phyloP scores from a whole-genome alignment of 2,797 vertebrate genomes.

The Crocodylus rhombifer region DNA sequence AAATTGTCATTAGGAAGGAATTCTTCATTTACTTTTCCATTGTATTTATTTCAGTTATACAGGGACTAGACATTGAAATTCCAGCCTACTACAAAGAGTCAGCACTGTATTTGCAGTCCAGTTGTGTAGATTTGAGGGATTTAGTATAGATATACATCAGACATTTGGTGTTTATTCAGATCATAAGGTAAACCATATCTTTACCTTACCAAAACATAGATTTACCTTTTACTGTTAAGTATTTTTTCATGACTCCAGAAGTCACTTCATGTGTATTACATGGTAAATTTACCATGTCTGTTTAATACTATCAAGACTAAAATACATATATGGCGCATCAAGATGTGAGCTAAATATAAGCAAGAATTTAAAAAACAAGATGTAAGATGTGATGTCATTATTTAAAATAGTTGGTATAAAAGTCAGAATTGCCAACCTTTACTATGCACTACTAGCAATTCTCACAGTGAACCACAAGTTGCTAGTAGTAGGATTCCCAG shows the following conservation, averaged over 20 bases:
- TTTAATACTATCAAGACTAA: background rate
- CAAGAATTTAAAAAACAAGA: background rate
- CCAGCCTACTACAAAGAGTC: background rate
- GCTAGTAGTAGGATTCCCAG: background rate
- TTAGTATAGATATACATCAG: background rate
- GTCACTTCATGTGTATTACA: background rate
- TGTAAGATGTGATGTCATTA: background rate
- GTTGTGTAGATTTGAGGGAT: background rate
- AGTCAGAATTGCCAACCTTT: background rate
- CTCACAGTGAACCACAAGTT: background rate
- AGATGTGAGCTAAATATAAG: background rate
- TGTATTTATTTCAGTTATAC: background rate
- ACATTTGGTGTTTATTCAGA: background rate
- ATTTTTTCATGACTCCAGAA: background rate
- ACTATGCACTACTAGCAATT: background rate
- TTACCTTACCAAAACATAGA: background rate
- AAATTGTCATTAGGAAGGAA: too few relatives aligned
- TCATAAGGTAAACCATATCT: background rate
- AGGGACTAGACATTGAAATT: background rate
- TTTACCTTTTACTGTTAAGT: background rate
- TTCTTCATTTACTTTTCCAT: too few relatives aligned
- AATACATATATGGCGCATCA: accelerated
- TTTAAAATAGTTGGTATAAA: background rate
- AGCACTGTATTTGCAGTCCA: background rate
- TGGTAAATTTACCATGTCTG: too few relatives aligned